Percentiles rank a stretch among this genome's conserved stretches.
Conservation (phyloP, 2,113 vertebrate species). For the Tinamus guttatus region DNA sequence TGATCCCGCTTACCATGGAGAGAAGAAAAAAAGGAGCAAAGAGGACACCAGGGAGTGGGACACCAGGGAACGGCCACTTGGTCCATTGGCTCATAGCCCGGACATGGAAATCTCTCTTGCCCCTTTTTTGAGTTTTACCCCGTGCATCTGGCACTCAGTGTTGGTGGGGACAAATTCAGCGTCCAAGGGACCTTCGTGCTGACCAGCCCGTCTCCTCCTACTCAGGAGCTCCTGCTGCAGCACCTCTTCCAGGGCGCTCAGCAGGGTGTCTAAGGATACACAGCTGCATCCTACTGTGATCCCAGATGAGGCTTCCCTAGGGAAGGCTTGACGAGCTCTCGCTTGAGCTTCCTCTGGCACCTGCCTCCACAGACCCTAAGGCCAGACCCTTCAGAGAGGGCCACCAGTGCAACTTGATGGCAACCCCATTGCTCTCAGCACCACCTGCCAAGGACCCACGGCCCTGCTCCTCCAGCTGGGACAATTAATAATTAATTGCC, state of each 20-base stretch:
- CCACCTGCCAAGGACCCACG: neutral
- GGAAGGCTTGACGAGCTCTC: neutral
- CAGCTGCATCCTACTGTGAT: fast-evolving
- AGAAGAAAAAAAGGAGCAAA: neutral
- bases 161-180: neutral
- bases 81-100: neutral
- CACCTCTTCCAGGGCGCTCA: neutral
- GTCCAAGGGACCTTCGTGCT: neutral
- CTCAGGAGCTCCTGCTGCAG: neutral
- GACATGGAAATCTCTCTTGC: neutral
- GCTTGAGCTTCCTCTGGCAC: neutral
- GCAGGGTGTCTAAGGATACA: fast-evolving
- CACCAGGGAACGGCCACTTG: fast-evolving
- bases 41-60: neutral
- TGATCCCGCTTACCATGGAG: conserved; percentile 2
- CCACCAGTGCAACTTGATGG: fast-evolving
- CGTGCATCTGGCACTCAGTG: fast-evolving
- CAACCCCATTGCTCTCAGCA: fast-evolving
- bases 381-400: fast-evolving
- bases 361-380: neutral
- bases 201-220: neutral
- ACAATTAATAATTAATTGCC: neutral
- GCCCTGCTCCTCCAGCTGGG: neutral
- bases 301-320: neutral
- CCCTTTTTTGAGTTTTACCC: neutral